phyloP scores from a whole-genome alignment of 1,140 invertebrate genomes.

The Cecropterus lyciades region DNA sequence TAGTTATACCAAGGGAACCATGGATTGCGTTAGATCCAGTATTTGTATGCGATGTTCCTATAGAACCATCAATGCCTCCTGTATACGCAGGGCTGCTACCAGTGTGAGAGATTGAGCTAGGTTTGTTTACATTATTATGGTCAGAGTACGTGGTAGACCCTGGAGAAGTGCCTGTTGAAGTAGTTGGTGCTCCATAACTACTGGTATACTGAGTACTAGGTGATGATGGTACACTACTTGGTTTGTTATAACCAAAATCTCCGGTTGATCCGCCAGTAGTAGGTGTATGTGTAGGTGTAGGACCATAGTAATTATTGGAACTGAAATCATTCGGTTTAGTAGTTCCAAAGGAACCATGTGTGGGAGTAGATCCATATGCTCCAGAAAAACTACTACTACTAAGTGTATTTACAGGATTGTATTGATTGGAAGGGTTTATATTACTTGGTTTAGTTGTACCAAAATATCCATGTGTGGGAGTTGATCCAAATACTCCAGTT shows the following conservation, averaged over 20 bases:
- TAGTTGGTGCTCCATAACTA: slow-evolving; percentile 31
- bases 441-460: slow-evolving; percentile 22
- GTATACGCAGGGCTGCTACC: slow-evolving; percentile 36
- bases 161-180: neutral
- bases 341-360: neutral
- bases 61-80: slow-evolving; percentile 36
- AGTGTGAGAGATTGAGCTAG: neutral
- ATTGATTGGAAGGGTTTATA: neutral
- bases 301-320: too few relatives aligned
- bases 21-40: slow-evolving; percentile 2
- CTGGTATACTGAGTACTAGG: slow-evolving; percentile 6
- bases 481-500: slow-evolving; percentile 1
- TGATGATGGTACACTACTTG: slow-evolving; percentile 2
- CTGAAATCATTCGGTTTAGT: neutral
- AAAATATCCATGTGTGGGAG: slow-evolving; percentile 3
- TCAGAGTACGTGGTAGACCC: neutral
- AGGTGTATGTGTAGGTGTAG: too few relatives aligned
- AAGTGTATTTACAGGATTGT: too few relatives aligned
- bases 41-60: slow-evolving; percentile 25
- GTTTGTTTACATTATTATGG: neutral
- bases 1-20: slow-evolving; percentile 16
- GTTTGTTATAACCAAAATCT: too few relatives aligned
- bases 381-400: too few relatives aligned
- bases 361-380: neutral
- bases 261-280: too few relatives aligned